Conservation (phyloP, 2,113 vertebrate species). For the Cyphomyrus discorhynchus region DNA sequence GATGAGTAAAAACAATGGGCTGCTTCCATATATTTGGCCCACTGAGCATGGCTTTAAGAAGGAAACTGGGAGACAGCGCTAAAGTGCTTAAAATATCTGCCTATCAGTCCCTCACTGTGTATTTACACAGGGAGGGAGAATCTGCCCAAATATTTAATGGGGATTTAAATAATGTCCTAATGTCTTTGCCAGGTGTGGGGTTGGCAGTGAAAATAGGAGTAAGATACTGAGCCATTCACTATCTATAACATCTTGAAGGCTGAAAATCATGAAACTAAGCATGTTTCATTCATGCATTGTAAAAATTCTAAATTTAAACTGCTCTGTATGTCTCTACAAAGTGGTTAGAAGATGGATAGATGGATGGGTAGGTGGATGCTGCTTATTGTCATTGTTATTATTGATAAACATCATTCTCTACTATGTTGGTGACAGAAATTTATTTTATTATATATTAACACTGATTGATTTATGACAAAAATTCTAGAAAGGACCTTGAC, state of each 20-base stretch:
- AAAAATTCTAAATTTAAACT: background rate
- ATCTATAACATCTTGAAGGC: background rate
- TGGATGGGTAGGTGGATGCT: background rate
- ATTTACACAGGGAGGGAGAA: background rate
- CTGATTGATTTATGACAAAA: background rate
- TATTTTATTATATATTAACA: background rate
- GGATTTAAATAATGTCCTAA: constrained; percentile 14
- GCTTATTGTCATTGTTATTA: background rate
- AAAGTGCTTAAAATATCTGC: background rate
- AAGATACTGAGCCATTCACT: background rate
- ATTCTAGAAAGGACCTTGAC: background rate
- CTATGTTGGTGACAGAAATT: background rate
- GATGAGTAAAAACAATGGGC: background rate
- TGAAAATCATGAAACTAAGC: background rate
- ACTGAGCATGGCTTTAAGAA: background rate
- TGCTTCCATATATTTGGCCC: background rate
- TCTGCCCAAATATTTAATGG: constrained; percentile 16
- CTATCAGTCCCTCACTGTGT: background rate
- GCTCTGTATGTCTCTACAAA: background rate
- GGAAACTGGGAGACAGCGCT: background rate
- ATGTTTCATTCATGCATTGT: background rate
- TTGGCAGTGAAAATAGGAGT: background rate
- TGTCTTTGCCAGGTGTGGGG: background rate
- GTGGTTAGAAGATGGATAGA: background rate
- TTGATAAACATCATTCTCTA: background rate